Percentiles rank a stretch among this genome's conserved stretches.
phyloP scores from a whole-genome alignment of 2,797 vertebrate genomes.

The Enteromius treurensis region DNA sequence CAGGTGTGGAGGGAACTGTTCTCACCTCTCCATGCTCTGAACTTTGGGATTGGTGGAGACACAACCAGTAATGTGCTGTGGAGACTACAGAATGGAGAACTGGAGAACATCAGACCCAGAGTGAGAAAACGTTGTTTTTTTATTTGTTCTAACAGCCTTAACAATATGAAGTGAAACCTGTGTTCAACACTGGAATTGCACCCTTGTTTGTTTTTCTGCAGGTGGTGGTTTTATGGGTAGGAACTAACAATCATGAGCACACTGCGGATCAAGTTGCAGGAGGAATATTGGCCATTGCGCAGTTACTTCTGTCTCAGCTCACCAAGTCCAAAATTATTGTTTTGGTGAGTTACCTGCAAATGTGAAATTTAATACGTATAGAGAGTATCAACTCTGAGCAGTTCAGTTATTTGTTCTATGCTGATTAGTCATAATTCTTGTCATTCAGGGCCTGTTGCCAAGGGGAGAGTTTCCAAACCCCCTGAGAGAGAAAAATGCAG shows the following conservation, averaged over 20 bases:
- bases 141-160: neutral
- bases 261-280: constrained; percentile 93
- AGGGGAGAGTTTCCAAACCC: constrained; percentile 94
- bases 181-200: neutral
- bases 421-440: constrained; percentile 15
- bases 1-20: constrained; percentile 96
- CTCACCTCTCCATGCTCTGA: constrained; percentile 95
- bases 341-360: constrained; percentile 79
- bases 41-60: constrained; percentile 95
- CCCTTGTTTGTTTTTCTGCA: constrained; percentile 63
- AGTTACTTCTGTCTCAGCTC: constrained; percentile 84
- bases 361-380: constrained; percentile 1
- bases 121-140: constrained; percentile 66
- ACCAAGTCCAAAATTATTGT: constrained; percentile 94
- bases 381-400: neutral
- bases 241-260: constrained; percentile 95
- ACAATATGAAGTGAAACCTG: neutral
- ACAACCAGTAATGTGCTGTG: constrained; percentile 94
- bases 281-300: constrained; percentile 88
- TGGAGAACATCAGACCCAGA: constrained; percentile 96
- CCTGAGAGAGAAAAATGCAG: constrained; percentile 90
- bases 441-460: constrained; percentile 88
- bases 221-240: constrained; percentile 97
- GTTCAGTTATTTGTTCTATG: constrained; percentile 13
- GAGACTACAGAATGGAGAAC: constrained; percentile 96